Base-by-base conservation (phyloP, 2,888 invertebrate species). In the Pterostichus niger region DNA sequence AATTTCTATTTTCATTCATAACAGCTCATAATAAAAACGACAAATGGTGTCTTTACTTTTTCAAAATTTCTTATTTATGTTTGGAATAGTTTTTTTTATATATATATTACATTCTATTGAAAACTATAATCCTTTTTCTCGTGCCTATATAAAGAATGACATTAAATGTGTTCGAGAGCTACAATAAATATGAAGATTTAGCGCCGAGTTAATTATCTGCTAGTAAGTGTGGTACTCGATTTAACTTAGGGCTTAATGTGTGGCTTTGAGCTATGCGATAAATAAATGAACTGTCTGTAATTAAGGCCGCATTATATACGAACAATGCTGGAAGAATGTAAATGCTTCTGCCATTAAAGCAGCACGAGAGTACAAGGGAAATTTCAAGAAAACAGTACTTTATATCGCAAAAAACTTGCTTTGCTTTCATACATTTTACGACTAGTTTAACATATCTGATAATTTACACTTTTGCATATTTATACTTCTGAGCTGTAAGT, bases 241-340 rank as follows among this genome's bases (percentile, higher is more conserved):
- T 68, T 71, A 71, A 71, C 46, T 10, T 46, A n/a, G 49, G n/a
- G 71, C 49, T 75, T 75, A 75, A 75, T 75, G 75, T 75, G 75
- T 75, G 75, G 52, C 75, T 75, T 75, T 49, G 49, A 75, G 31
- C 75, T 75, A 75, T 75, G 75, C 52, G 75, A 75, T 75, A 75
- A 75, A 52, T 75, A 49, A 52, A 75, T 49, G 54, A 75, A 52
- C 75, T 75, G 52, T 75, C 75, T 52, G 75, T 75, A 75, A 75
- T 75, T 75, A 75, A 75, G 54, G 75, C 52, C 54, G 54, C 75
- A 75, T 75, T 75, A 75, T 75, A 75, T 52, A 75, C 54, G 52
- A 75, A 75, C 75, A 75, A 75, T 54, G 75, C 54, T 75, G 52
- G 54, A 75, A 75, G 75, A 75, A 75, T 75, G 75, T 54, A 52